Percentiles rank a stretch among this genome's conserved stretches.
Evolutionary conservation across 2,113 vertebrate species (phyloP).

Genomic region (Opisthocomus hoazin): DNA sequence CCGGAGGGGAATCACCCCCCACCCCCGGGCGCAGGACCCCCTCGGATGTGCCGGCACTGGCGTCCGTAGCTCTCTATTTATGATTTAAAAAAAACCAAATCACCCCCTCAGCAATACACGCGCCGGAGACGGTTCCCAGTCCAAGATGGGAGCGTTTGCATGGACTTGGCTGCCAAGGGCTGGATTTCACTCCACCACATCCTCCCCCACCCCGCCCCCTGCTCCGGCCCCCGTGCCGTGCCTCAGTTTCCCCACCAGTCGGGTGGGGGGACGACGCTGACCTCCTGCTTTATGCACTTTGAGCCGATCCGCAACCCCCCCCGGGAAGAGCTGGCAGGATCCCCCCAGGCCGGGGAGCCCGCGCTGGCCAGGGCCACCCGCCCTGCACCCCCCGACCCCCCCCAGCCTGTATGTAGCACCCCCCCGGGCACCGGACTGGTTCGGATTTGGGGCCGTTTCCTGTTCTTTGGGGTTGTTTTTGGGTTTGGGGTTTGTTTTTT

Average conservation of each 20-base stretch:
- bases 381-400: neutral
- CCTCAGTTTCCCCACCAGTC: neutral
- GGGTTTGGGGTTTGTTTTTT: neutral
- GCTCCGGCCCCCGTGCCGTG: neutral
- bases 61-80: constrained; percentile 35
- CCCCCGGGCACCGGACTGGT: neutral
- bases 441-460: neutral
- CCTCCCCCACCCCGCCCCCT: too few relatives aligned
- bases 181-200: constrained; percentile 38
- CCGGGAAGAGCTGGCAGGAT: neutral
- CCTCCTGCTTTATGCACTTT: constrained; percentile 43
- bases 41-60: neutral
- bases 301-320: neutral
- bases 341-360: neutral
- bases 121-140: neutral
- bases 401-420: constrained; percentile 60
- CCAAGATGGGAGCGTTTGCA: constrained; percentile 37
- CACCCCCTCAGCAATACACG: constrained; percentile 56
- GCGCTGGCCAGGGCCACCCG: neutral
- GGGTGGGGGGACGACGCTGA: neutral
- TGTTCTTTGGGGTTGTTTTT: neutral
- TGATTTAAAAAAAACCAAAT: constrained; percentile 21
- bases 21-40: neutral
- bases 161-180: constrained; percentile 62
- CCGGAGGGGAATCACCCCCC: neutral